Evolutionary conservation across 2,888 invertebrate genomes (phyloP).

Genomic region (Nesidiocoris tenuis): DNA sequence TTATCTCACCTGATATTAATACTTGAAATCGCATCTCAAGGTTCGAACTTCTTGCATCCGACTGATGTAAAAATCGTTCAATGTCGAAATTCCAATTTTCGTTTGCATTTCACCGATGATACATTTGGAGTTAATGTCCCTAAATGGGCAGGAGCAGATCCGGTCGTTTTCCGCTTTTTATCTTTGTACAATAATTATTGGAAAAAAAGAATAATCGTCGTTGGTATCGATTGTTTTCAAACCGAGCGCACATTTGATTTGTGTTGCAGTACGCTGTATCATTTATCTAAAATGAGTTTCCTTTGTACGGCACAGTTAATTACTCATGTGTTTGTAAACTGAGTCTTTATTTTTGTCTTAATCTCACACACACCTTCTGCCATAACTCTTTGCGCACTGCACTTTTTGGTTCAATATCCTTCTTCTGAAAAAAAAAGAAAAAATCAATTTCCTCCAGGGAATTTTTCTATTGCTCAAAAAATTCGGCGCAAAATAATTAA

Average conservation of each 20-base stretch:
- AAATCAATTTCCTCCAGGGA: neutral
- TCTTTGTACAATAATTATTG: constrained; percentile 9
- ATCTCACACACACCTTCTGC: constrained; percentile 50
- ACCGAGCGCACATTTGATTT: constrained; percentile 38
- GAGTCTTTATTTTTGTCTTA: constrained; percentile 55
- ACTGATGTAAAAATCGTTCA: too few relatives aligned
- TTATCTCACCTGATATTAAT: too few relatives aligned
- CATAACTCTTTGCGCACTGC: constrained; percentile 42
- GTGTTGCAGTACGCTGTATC: constrained; percentile 39
- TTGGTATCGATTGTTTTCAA: constrained; percentile 33
- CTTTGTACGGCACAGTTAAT: constrained; percentile 50
- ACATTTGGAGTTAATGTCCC: neutral
- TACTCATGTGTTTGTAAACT: constrained; percentile 56
- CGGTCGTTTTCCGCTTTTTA: constrained; percentile 32
- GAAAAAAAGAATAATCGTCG: neutral
- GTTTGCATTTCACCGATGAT: too few relatives aligned
- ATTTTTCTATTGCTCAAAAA: neutral
- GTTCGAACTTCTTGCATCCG: too few relatives aligned
- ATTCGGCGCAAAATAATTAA: neutral
- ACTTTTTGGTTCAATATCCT: constrained; percentile 36
- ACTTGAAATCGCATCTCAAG: too few relatives aligned
- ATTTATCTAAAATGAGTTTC: constrained; percentile 49
- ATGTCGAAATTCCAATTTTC: too few relatives aligned
- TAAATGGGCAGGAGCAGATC: neutral
- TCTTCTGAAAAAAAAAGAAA: constrained; percentile 14